phyloP scores from a whole-genome alignment of 2,113 vertebrate genomes.

The Nycticebus coucang region DNA sequence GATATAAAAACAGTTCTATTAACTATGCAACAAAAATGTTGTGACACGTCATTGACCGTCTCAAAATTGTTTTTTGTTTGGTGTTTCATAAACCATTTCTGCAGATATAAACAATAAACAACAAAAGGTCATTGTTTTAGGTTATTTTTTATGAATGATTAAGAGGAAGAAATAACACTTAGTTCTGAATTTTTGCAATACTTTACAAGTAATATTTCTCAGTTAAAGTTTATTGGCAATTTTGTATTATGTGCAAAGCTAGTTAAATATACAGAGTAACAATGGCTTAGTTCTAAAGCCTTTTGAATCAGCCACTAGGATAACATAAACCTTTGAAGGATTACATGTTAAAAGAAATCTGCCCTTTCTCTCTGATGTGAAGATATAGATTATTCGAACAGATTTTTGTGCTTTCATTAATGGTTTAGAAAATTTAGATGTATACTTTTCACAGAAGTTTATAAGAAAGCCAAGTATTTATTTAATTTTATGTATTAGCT shows the following conservation, averaged over 20 bases:
- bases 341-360: slow-evolving; percentile 11
- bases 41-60: slow-evolving; percentile 52
- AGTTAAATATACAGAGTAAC: slow-evolving; percentile 41
- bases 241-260: slow-evolving; percentile 11
- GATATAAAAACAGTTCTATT: slow-evolving; percentile 52
- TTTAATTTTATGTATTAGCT: background rate
- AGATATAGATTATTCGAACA: background rate
- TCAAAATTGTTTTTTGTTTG: slow-evolving; percentile 65
- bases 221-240: background rate
- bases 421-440: background rate
- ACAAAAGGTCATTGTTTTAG: slow-evolving; percentile 48
- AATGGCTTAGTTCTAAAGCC: background rate
- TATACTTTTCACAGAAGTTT: background rate
- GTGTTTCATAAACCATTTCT: slow-evolving; percentile 62
- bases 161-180: slow-evolving; percentile 47
- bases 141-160: slow-evolving; percentile 69
- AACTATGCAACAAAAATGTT: slow-evolving; percentile 49
- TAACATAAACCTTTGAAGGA: background rate
- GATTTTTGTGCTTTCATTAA: background rate
- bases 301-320: background rate
- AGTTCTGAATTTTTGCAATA: slow-evolving; percentile 22
- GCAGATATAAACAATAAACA: slow-evolving; percentile 68
- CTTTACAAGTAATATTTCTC: slow-evolving; percentile 14
- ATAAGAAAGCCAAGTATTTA: background rate
- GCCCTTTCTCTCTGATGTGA: background rate